Conservation (phyloP, 2,888 invertebrate genomes). For the Bedellia somnulentella region DNA sequence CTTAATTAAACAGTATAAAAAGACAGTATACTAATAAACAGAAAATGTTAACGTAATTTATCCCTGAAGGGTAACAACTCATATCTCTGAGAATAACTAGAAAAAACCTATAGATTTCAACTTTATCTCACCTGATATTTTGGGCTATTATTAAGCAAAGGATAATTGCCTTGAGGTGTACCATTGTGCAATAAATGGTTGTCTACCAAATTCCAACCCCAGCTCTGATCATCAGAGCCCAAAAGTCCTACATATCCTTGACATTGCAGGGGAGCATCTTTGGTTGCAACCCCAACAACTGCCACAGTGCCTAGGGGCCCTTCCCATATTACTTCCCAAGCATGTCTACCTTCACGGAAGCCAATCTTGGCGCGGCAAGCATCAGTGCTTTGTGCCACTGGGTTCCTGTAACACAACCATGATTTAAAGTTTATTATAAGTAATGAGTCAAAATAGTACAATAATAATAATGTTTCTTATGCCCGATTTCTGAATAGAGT, state of each 20-base stretch:
- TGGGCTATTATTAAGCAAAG: constrained; percentile 91
- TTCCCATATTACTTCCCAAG: constrained; percentile 99
- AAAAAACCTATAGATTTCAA: no score
- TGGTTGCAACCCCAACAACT: constrained; percentile 93
- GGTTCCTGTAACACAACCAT: constrained; percentile 67
- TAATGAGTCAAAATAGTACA: not conserved
- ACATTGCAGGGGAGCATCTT: constrained; percentile 90
- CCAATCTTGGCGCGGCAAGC: constrained; percentile 89
- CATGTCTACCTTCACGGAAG: constrained; percentile 88
- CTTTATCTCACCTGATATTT: constrained; percentile 74
- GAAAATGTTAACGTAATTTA: no score
- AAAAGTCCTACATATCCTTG: constrained; percentile 94
- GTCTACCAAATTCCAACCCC: constrained; percentile 99
- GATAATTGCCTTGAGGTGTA: constrained; percentile 91
- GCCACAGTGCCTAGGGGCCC: constrained; percentile 98
- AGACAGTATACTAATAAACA: no score
- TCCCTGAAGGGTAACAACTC: no score
- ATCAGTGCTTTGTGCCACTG: constrained; percentile 98
- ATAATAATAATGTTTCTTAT: not conserved
- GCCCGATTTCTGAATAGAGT: no score
- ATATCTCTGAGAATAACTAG: no score
- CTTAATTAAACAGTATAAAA: no score
- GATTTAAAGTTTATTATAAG: not conserved
- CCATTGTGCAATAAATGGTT: constrained; percentile 96
- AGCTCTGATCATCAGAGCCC: constrained; percentile 95